These are phyloP conservation scores for Epizoanthus illoricatus DNA, from an alignment of 92 coral and sea anemone species.

Conservation along the genomic window DNA sequence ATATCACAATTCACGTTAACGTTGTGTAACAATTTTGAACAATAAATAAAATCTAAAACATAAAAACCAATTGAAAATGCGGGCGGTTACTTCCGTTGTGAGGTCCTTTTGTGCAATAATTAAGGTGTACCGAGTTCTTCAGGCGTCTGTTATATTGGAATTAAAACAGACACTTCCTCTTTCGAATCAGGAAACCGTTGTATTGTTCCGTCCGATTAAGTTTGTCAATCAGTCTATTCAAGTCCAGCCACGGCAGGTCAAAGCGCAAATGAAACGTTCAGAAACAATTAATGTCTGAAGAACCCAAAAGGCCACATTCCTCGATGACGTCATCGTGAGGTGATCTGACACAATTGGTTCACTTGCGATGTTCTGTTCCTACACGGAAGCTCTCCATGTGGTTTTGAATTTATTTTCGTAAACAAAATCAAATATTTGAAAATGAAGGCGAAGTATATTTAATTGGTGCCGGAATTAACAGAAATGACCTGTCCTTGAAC, in stretches of 20 bases:
- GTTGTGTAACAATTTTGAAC: no score
- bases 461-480: background rate
- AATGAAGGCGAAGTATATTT: background rate
- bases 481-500: background rate
- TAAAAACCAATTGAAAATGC: no score
- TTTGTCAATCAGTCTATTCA: no score
- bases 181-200: no score
- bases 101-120: no score
- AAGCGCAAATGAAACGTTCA: background rate
- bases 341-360: slow-evolving; percentile 7
- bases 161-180: no score
- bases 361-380: background rate
- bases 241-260: background rate
- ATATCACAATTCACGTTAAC: no score
- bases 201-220: no score
- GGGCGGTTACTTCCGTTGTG: no score
- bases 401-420: slow-evolving; percentile 15
- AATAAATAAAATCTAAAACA: no score
- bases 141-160: no score
- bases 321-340: slow-evolving; percentile 5
- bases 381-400: background rate
- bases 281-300: background rate
- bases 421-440: background rate
- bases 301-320: background rate
- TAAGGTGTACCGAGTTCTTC: no score